These are phyloP conservation scores for Verasper variegatus DNA, from an alignment of 2,113 vertebrate species.

Conservation along the genomic window DNA sequence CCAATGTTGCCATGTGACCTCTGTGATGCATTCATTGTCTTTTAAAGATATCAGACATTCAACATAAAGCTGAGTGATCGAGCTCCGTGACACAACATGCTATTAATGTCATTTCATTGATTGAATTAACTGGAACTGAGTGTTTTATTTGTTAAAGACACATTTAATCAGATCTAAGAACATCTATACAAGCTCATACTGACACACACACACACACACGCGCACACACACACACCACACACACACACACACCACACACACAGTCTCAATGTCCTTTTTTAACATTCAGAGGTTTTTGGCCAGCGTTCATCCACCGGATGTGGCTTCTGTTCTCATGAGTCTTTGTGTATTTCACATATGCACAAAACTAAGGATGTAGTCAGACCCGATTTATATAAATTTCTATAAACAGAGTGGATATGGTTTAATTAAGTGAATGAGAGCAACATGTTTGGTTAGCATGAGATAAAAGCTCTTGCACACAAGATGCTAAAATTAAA, in stretches of 20 bases:
- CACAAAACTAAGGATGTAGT: not conserved
- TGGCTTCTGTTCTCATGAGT: slow-evolving; percentile 5
- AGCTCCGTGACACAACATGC: not conserved
- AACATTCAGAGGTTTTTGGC: slow-evolving; percentile 14
- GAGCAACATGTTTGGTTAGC: not conserved
- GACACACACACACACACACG: not conserved
- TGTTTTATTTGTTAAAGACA: too few relatives aligned
- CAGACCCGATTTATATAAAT: too few relatives aligned
- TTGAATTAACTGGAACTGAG: too few relatives aligned
- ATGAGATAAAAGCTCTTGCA: not conserved
- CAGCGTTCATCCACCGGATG: slow-evolving; percentile 7
- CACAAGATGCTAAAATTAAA: not conserved
- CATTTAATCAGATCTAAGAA: not conserved
- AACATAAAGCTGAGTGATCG: not conserved
- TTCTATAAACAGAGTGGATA: not conserved
- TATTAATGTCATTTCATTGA: not conserved
- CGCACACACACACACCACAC: not conserved
- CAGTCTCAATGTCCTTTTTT: not conserved
- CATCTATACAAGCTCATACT: not conserved
- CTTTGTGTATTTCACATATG: too few relatives aligned
- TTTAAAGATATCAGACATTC: not conserved
- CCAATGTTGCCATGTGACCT: too few relatives aligned
- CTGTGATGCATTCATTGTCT: too few relatives aligned
- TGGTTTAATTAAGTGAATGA: not conserved
- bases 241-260: not conserved